Evolutionary conservation across 2,888 invertebrate species (phyloP).

Genomic region (Ophraella communa): DNA sequence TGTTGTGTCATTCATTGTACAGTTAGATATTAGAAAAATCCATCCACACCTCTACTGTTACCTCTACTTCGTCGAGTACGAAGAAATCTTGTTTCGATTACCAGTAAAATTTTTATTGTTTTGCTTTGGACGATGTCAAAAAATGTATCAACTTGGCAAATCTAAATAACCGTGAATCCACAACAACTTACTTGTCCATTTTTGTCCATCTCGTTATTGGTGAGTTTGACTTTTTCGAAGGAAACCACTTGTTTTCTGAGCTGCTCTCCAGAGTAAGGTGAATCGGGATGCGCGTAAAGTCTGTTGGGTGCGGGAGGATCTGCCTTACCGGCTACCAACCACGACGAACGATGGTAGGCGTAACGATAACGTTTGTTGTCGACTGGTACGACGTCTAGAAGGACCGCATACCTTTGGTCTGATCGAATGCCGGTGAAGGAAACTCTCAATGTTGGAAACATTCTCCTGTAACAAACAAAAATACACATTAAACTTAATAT

Average conservation of each 20-base stretch:
- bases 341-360: slow-evolving; percentile 83
- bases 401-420: slow-evolving; percentile 73
- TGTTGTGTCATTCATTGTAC: too few species aligned
- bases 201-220: slow-evolving; percentile 83
- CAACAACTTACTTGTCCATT: slow-evolving; percentile 71
- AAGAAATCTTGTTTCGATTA: too few species aligned
- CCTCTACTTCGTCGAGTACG: too few species aligned
- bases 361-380: slow-evolving; percentile 81
- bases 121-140: too few species aligned
- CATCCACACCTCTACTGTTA: too few species aligned
- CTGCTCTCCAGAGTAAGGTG: slow-evolving; percentile 80
- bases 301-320: slow-evolving; percentile 77
- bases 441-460: slow-evolving; percentile 82
- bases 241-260: slow-evolving; percentile 79
- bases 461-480: slow-evolving; percentile 67
- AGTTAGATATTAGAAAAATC: too few species aligned
- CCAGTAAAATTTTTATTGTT: too few species aligned
- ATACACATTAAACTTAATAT: neutral
- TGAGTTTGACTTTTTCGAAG: slow-evolving; percentile 84
- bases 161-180: too few species aligned
- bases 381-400: slow-evolving; percentile 81
- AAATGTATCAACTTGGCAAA: too few species aligned
- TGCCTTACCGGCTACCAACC: slow-evolving; percentile 83
- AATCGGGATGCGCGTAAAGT: slow-evolving; percentile 80
- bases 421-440: slow-evolving; percentile 74